Evolutionary conservation across 2,888 invertebrate species (phyloP), one percentile per base, ranked within the genome.

Genomic region (Lagria hirta): DNA sequence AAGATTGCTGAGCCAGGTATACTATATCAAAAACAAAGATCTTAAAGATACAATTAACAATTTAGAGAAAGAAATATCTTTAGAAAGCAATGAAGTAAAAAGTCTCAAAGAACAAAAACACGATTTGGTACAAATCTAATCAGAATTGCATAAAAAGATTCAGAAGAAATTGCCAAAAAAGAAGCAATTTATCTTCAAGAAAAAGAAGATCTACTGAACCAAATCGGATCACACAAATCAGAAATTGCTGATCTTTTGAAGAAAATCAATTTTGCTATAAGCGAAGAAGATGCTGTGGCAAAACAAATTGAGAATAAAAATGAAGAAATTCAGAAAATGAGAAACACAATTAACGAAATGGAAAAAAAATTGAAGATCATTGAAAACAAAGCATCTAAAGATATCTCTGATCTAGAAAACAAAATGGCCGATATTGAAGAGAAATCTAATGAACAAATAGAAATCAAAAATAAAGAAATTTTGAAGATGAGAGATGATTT

Each of bases 241-340:
- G 58, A 64, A 48, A 60, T 60, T 12, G 32, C 34, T 11, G 51
- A 57, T 20, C 38, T 62, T 29, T n/a, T 63, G 10, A 53, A 59
- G n/a, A 60, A 58, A 37, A 37, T 61, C 8, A 58, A 62, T 21
- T 41, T 43, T 10, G 34, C 32, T 5, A 28, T 46, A 3, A 13
- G 49, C 8, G 16, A 40, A 1, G 48, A 47, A 17, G 40, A 46
- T 7, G 29, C 12, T 8, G 12, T 26, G 2, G 17, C 46, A 26
- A 42, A 32, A 13, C 48, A 51, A 23, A 15, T 55, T 7, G 57
- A 60, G 10, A 56, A 54, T 35, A 60, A 58, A 6, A 43, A 48
- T 14, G 58, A 54, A 40, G 66, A 68, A 30, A 64, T 58, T 36
- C 57, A 61, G 23, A 55, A 56, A 10, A 42, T 68, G 21, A 54